phyloP scores from a whole-genome alignment of 2,888 invertebrate genomes.

The Eilema depressum region DNA sequence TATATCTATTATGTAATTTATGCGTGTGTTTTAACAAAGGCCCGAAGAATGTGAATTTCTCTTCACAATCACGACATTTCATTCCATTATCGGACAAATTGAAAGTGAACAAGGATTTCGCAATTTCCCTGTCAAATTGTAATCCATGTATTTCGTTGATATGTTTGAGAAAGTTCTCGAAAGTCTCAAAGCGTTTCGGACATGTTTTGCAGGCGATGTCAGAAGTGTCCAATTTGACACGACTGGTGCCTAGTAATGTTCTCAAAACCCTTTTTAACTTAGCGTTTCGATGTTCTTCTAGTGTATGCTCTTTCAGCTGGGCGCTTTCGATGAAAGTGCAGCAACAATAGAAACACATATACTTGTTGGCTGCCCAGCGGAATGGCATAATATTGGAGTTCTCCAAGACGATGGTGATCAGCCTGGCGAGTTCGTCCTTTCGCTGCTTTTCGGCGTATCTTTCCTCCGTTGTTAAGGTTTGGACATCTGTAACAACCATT shows the following conservation, averaged over 20 bases:
- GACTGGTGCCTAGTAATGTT: slow-evolving; percentile 50
- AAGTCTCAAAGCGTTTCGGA: slow-evolving; percentile 37
- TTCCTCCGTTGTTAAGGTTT: slow-evolving; percentile 21
- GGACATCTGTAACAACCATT: slow-evolving; percentile 48
- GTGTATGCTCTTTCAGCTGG: slow-evolving; percentile 55
- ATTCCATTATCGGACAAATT: slow-evolving; percentile 62
- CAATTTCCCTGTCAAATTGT: slow-evolving; percentile 53
- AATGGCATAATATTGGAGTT: slow-evolving; percentile 65
- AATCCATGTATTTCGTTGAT: slow-evolving; percentile 50
- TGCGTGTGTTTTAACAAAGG: slow-evolving; percentile 62
- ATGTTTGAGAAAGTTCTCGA: slow-evolving; percentile 61
- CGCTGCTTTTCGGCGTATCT: slow-evolving; percentile 38
- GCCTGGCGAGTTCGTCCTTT: slow-evolving; percentile 53
- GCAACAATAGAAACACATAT: slow-evolving; percentile 66
- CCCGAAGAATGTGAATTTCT: slow-evolving; percentile 66
- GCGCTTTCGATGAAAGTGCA: slow-evolving; percentile 55
- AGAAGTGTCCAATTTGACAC: slow-evolving; percentile 62
- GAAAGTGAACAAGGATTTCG: slow-evolving; percentile 56
- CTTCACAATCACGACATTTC: slow-evolving; percentile 63
- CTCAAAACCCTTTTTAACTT: slow-evolving; percentile 55
- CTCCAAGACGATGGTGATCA: slow-evolving; percentile 56
- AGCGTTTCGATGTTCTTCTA: slow-evolving; percentile 57
- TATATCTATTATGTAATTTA: slow-evolving; percentile 62
- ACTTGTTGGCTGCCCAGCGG: slow-evolving; percentile 61
- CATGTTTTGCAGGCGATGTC: slow-evolving; percentile 63